Percentiles rank a stretch among this genome's conserved stretches.
Conservation (phyloP, 2,113 vertebrate genomes). For the Neotoma lepida region DNA sequence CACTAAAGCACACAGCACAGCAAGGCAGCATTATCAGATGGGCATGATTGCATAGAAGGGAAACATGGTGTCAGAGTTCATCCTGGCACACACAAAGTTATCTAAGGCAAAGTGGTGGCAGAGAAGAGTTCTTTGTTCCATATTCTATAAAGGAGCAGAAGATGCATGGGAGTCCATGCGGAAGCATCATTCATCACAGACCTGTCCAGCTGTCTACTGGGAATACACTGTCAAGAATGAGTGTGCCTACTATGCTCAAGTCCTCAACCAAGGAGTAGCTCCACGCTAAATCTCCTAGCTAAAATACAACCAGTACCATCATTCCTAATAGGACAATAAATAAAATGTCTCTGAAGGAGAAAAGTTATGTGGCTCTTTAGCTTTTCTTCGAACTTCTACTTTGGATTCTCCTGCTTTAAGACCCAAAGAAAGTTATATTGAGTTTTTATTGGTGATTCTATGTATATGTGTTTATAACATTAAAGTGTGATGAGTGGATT, state of each 20-base stretch:
- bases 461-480: slow-evolving; percentile 71
- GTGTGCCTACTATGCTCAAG: slow-evolving; percentile 49
- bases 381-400: slow-evolving; percentile 65
- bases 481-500: slow-evolving; percentile 74
- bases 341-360: slow-evolving; percentile 62
- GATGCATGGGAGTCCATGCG: slow-evolving; percentile 41
- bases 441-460: slow-evolving; percentile 76
- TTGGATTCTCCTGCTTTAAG: slow-evolving; percentile 78
- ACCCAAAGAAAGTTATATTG: slow-evolving; percentile 71
- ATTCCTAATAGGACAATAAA: slow-evolving; percentile 62
- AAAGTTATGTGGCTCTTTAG: slow-evolving; percentile 67
- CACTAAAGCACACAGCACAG: slow-evolving; percentile 62
- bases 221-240: slow-evolving; percentile 56
- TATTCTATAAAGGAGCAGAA: slow-evolving; percentile 57
- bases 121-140: slow-evolving; percentile 66
- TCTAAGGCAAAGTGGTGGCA: slow-evolving; percentile 80
- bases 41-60: slow-evolving; percentile 75
- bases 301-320: slow-evolving; percentile 62
- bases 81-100: slow-evolving; percentile 65
- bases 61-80: slow-evolving; percentile 67
- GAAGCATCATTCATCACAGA: slow-evolving; percentile 59
- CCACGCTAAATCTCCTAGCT: slow-evolving; percentile 57
- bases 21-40: slow-evolving; percentile 64
- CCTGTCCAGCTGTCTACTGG: slow-evolving; percentile 61
- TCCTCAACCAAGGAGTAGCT: slow-evolving; percentile 65